These are phyloP conservation scores for Patella depressa DNA, from an alignment of 2,888 invertebrate genomes.

Conservation along the genomic window DNA sequence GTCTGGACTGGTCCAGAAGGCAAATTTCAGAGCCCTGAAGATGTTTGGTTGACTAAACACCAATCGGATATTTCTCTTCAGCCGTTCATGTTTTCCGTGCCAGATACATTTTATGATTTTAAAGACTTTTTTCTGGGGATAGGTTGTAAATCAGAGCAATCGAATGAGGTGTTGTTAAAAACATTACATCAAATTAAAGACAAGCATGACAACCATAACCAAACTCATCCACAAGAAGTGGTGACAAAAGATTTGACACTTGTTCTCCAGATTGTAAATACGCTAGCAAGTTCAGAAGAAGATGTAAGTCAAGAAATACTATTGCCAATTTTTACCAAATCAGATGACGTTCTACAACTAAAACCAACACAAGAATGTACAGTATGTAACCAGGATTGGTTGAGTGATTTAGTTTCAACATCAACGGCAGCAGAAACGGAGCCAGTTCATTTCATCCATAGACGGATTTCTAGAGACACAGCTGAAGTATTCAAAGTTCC, in stretches of 20 bases:
- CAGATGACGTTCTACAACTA: slow-evolving; percentile 4
- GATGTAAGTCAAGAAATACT: background rate
- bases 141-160: slow-evolving; percentile 15
- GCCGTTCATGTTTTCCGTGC: slow-evolving; percentile 44
- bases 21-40: no score
- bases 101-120: slow-evolving; percentile 14
- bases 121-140: background rate
- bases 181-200: slow-evolving; percentile 20
- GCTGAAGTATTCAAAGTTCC: slow-evolving; percentile 48
- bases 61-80: slow-evolving; percentile 33
- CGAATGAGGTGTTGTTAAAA: background rate
- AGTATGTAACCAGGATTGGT: slow-evolving; percentile 16
- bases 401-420: background rate
- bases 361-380: slow-evolving; percentile 26
- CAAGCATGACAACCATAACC: background rate
- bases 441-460: slow-evolving; percentile 44
- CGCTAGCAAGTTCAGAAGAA: background rate
- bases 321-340: slow-evolving; percentile 17
- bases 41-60: no score
- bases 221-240: background rate
- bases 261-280: slow-evolving; percentile 14
- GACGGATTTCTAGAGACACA: slow-evolving; percentile 35
- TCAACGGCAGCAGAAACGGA: background rate
- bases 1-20: no score
- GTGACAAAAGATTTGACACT: slow-evolving; percentile 10